Base-by-base conservation (phyloP, 2,113 vertebrate genomes). In the Tragelaphus strepsiceros region DNA sequence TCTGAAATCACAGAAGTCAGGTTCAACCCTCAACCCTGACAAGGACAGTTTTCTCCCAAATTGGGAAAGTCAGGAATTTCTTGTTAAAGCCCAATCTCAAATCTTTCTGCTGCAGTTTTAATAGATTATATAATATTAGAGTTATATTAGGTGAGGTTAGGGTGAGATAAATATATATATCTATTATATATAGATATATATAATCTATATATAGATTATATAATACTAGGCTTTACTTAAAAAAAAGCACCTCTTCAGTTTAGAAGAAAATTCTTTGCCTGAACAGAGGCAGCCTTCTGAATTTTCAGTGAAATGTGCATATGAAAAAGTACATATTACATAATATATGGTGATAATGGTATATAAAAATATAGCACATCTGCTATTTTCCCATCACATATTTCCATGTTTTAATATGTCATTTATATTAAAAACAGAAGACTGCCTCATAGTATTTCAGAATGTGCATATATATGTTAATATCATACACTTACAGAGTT, bases 381-480 rank as follows among this genome's bases (percentile, higher is more conserved):
- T 87, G 49, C n/a, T 92, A 81, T 92, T 94, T 64, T 77, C 62
- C 30, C 53, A 74, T 58, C 43, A 91, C 24, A 51, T 86, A 88
- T 95, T 92, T 97, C 92, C 86, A 90, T 90, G 96, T 96, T 98
- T 95, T 97, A 97, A 95, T 90, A 96, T 90, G 67, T 82, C 95
- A 91, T n/a, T 88, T 96, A 92, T 92, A 96, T 90, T 96, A 94
- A 97, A 96, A 97, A 53, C 61, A 95, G 82, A 96, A 92, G 88
- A 91, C 32, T 39, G 95, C 96, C 58, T 88, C 61, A 87, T 5
- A 77, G 24, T 58, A 56, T 92, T 94, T 92, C 58, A 92, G 87
- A 95, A 94, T 91, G 85, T 91, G 39, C 46, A 61, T 35, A 7
- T 59, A 92, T 74, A 95, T 59, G 84, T 84, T 96, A 92, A 64